Percentiles rank a stretch among this genome's conserved stretches.
phyloP scores from a whole-genome alignment of 2,797 vertebrate genomes.

The Picus viridis region DNA sequence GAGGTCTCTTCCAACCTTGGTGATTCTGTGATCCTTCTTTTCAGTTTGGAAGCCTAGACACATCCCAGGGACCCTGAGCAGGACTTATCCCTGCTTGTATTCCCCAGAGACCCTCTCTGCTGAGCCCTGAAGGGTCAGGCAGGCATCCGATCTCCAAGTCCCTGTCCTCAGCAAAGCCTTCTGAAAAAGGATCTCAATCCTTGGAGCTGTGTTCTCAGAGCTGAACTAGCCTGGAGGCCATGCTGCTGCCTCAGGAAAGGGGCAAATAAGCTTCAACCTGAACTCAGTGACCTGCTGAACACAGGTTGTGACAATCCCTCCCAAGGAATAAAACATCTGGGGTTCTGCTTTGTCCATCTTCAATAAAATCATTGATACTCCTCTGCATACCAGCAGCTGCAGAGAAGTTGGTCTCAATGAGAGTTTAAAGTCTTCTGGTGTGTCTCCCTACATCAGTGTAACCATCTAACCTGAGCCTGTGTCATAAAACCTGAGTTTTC shows the following conservation, averaged over 20 bases:
- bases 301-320: neutral
- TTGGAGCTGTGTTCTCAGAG: fast-evolving
- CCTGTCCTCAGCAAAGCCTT: neutral
- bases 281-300: neutral
- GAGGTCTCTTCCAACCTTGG: too few species aligned
- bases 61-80: neutral
- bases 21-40: neutral
- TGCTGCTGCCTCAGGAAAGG: neutral
- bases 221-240: neutral
- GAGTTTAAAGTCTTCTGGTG: neutral
- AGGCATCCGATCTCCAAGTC: neutral
- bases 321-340: neutral
- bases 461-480: neutral
- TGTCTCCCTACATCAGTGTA: neutral
- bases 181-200: neutral
- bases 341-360: neutral
- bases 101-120: neutral
- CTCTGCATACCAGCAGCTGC: neutral
- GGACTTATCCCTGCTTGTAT: neutral
- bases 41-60: neutral
- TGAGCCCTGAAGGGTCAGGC: fast-evolving
- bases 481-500: neutral
- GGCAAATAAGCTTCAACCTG: neutral
- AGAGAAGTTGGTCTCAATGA: neutral
- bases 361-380: neutral